Percentiles rank a stretch among this genome's conserved stretches.
Conservation (phyloP, 1,140 invertebrate species). For the Macrocentrus cingulum region DNA sequence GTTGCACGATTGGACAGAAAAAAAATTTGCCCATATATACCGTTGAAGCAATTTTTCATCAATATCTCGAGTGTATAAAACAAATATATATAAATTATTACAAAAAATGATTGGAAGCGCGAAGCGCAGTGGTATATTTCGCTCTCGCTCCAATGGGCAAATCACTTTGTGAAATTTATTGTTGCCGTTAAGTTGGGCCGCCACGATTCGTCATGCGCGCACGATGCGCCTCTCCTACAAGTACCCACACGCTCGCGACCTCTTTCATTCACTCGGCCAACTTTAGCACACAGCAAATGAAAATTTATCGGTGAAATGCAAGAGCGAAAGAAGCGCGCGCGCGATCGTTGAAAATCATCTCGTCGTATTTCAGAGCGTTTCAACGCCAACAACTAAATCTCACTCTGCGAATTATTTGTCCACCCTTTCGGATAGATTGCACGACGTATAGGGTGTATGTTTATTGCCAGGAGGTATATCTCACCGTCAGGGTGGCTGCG, state of each 20-base stretch:
- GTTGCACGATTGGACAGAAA: conserved; percentile 26
- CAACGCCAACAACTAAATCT: conserved; percentile 14
- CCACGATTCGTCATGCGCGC: conserved; percentile 10
- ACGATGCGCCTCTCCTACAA: not conserved
- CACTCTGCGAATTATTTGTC: conserved; percentile 9
- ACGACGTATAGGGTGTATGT: conserved; percentile 44
- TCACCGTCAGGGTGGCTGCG: conserved; percentile 51
- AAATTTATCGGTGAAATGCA: conserved; percentile 15
- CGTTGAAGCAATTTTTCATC: not conserved
- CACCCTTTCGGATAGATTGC: conserved; percentile 15
- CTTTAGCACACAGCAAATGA: conserved; percentile 14
- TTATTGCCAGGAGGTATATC: conserved; percentile 58
- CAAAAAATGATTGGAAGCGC: conserved; percentile 3
- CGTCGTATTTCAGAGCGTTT: conserved; percentile 13
- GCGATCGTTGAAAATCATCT: conserved; percentile 13
- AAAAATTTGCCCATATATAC: conserved; percentile 24
- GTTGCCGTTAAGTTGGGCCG: conserved; percentile 12
- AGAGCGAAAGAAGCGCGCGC: conserved; percentile 7
- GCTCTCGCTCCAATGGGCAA: conserved; percentile 9
- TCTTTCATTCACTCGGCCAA: conserved; percentile 18
- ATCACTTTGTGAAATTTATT: conserved; percentile 21
- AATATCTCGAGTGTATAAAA: no score
- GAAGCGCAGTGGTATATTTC: conserved; percentile 12
- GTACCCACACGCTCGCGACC: no score
- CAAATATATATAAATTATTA: conserved; percentile 4